Conservation (phyloP, 2,888 invertebrate species). For the Perizoma flavofasciatum region DNA sequence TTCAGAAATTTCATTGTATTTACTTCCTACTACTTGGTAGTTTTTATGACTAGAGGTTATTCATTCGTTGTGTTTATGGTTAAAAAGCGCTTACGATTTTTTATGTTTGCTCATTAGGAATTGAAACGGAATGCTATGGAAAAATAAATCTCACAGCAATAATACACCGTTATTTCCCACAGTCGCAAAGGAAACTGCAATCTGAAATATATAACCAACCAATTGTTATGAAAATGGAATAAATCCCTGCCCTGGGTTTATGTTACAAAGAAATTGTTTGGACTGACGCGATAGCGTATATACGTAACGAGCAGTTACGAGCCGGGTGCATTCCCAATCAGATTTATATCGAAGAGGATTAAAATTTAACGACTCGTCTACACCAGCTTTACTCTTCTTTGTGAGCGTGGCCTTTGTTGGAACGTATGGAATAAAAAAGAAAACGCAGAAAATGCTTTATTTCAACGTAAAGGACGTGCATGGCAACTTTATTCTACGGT, state of each 20-base stretch:
- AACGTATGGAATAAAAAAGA: conserved; percentile 49
- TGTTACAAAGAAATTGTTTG: conserved; percentile 29
- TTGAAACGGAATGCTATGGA: too few relatives aligned
- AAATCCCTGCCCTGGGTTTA: conserved; percentile 17
- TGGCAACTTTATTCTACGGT: conserved; percentile 18
- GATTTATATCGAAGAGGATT: conserved; percentile 69
- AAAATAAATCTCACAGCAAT: background rate
- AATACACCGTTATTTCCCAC: conserved; percentile 1
- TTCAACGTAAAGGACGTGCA: conserved; percentile 22
- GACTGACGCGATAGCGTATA: conserved; percentile 12
- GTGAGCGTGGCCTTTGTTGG: conserved; percentile 57
- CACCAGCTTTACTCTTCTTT: conserved; percentile 57
- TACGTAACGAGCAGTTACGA: conserved; percentile 49
- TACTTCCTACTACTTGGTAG: too few relatives aligned
- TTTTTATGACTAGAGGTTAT: too few relatives aligned
- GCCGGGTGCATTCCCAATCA: conserved; percentile 67
- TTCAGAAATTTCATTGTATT: too few relatives aligned
- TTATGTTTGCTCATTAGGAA: too few relatives aligned
- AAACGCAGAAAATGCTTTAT: conserved; percentile 42
- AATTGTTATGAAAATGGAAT: conserved; percentile 24
- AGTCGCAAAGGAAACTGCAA: conserved; percentile 12
- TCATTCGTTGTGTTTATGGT: too few relatives aligned
- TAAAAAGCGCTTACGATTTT: too few relatives aligned
- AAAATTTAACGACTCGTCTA: conserved; percentile 70
- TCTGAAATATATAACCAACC: conserved; percentile 14